Base-by-base conservation (phyloP, 2,797 vertebrate species). In the Melanotaenia pygmaea region DNA sequence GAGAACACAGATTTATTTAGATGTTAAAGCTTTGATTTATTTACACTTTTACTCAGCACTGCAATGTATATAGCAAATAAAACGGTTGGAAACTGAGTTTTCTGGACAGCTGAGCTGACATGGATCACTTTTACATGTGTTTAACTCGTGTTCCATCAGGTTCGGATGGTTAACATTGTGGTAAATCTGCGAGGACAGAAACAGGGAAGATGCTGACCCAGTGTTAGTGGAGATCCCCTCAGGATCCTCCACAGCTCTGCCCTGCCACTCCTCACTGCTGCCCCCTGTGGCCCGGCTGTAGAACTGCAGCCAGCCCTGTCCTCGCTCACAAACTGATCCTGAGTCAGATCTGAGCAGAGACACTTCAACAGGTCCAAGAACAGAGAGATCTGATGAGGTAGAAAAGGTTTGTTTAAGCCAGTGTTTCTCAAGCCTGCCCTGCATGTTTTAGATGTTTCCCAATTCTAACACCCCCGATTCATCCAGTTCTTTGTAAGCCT, bases 341-440 rank as follows among this genome's bases (percentile, higher is more conserved):
- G 87, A 0, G 76, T 94, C 81, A 95, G 30, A 8, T 95, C 94
- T 9, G 59, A 86, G 56, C 97, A 97, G 91, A 99, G 96, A 85
- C 96, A 96, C 85, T 96, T 94, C 73, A 99, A 61, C n/a, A 99
- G 64, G 81, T 99, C 98, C n/a, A 99, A 94, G 93, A 98, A 99
- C 20, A 99, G 95, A 34, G 97, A 98, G 10, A 99, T 88, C 98
- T 99, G 86, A 16, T 64, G 35, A 61, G 1, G 24, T 43, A 43
- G 40, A 12, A 0, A 22, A 13, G 32, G 58, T 47, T 3, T 22
- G 18, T 22, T 59, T 3, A 24, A 32, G 34, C 65, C 40, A 3
- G 40, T 1, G 40, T 6, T 18, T 16, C 40, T 45, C 13, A 40
- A 10, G 13, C 38, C 38, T 14, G 13, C 38, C 4, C 14, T 43